phyloP scores from a whole-genome alignment of 2,113 vertebrate genomes.

The Phalacrocorax pelagicus region DNA sequence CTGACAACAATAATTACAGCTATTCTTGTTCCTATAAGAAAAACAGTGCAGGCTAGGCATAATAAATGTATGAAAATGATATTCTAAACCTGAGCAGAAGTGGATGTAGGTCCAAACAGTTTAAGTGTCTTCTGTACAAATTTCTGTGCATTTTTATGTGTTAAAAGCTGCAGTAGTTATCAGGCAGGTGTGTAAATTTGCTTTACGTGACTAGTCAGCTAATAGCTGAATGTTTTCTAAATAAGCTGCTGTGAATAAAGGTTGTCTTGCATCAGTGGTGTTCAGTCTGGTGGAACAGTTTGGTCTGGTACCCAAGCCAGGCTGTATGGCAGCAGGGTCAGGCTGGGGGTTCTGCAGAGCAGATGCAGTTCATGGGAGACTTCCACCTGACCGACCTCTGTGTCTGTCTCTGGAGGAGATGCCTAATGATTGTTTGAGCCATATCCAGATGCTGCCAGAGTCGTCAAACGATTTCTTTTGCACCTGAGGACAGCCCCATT shows the following conservation, averaged over 20 bases:
- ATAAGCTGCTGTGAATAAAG: neutral
- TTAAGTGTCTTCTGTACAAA: neutral
- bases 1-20: slow-evolving; percentile 68
- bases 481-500: neutral
- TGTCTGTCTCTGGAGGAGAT: neutral
- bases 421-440: neutral
- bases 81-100: slow-evolving; percentile 34
- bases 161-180: neutral
- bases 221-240: neutral
- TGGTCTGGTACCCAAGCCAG: neutral
- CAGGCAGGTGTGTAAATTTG: neutral
- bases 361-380: neutral
- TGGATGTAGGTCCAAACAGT: neutral
- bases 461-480: neutral
- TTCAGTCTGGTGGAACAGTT: neutral
- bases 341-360: neutral
- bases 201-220: neutral
- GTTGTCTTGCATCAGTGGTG: neutral
- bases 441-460: neutral
- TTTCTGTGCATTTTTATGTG: neutral
- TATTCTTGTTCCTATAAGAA: slow-evolving; percentile 56
- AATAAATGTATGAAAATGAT: slow-evolving; percentile 51
- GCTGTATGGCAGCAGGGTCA: neutral
- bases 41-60: slow-evolving; percentile 6
- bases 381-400: neutral